phyloP scores from a whole-genome alignment of 2,113 vertebrate genomes.

The Rhegmatorhina hoffmannsi region DNA sequence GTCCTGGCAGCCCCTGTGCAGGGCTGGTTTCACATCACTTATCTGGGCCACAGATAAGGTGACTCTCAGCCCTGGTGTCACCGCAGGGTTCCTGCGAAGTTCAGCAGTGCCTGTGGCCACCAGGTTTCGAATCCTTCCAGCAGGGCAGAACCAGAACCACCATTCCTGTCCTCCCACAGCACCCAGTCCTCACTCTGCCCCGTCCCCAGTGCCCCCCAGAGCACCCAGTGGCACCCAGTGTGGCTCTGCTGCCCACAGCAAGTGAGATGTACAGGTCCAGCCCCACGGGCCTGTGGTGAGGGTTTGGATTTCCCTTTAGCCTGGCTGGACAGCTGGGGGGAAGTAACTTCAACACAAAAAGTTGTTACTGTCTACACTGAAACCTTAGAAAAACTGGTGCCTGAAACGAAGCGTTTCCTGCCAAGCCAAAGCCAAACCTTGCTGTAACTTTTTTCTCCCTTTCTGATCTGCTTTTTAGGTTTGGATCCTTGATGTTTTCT shows the following conservation, averaged over 20 bases:
- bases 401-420: background rate
- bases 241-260: rapidly evolving
- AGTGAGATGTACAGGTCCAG: background rate
- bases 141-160: rapidly evolving
- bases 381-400: background rate
- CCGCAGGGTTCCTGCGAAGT: background rate
- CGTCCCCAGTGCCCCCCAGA: rapidly evolving
- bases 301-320: background rate
- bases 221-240: rapidly evolving
- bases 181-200: background rate
- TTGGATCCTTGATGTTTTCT: rapidly evolving
- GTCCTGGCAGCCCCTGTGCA: rapidly evolving
- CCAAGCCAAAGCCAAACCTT: background rate
- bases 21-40: background rate
- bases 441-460: background rate
- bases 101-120: background rate
- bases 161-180: rapidly evolving
- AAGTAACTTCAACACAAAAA: rapidly evolving
- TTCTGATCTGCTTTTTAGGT: background rate
- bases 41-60: background rate
- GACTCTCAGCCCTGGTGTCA: background rate
- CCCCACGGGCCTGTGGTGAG: rapidly evolving
- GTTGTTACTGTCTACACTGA: background rate
- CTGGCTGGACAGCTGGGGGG: rapidly evolving
- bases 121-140: rapidly evolving